phyloP scores from a whole-genome alignment of 2,888 invertebrate species.

The Lamproptera curius region DNA sequence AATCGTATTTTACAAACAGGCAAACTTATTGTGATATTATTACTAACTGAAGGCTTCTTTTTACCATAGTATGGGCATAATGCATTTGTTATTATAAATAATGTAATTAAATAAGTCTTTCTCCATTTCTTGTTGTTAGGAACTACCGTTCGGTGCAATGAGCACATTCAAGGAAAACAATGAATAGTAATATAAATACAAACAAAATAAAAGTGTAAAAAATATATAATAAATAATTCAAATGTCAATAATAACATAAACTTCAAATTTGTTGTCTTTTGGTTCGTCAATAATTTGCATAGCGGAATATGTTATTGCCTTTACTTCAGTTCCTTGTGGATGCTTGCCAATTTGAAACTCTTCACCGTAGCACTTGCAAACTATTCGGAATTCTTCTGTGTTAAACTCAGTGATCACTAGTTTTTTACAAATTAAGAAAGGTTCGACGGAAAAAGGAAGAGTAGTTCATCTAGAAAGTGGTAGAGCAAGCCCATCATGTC shows the following conservation, averaged over 20 bases:
- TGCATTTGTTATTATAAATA: too few species aligned
- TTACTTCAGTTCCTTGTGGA: conserved; percentile 98
- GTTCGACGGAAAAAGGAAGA: conserved; percentile 95
- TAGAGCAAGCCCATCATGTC: conserved; percentile 93
- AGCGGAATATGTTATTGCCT: conserved; percentile 99
- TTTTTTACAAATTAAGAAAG: conserved; percentile 91
- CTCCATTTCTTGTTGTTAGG: too few species aligned
- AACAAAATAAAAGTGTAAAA: conserved; percentile 25
- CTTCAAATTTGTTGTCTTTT: conserved; percentile 85
- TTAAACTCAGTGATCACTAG: conserved; percentile 93
- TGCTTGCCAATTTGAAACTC: conserved; percentile 95
- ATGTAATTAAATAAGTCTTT: too few species aligned
- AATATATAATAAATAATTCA: conserved; percentile 29
- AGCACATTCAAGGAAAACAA: too few species aligned
- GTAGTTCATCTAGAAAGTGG: conserved; percentile 95
- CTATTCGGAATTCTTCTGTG: conserved; percentile 88
- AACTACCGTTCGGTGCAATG: too few species aligned
- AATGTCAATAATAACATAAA: conserved; percentile 97
- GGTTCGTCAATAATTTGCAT: conserved; percentile 94
- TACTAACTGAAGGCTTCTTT: too few species aligned
- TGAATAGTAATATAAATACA: conserved; percentile 8
- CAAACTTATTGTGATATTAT: too few species aligned
- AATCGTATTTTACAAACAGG: too few species aligned
- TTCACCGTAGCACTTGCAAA: conserved; percentile 93
- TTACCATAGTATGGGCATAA: too few species aligned